Percentiles rank a stretch among this genome's conserved stretches.
Evolutionary conservation across 2,797 vertebrate genomes (phyloP).

Genomic region (Perodicticus potto): DNA sequence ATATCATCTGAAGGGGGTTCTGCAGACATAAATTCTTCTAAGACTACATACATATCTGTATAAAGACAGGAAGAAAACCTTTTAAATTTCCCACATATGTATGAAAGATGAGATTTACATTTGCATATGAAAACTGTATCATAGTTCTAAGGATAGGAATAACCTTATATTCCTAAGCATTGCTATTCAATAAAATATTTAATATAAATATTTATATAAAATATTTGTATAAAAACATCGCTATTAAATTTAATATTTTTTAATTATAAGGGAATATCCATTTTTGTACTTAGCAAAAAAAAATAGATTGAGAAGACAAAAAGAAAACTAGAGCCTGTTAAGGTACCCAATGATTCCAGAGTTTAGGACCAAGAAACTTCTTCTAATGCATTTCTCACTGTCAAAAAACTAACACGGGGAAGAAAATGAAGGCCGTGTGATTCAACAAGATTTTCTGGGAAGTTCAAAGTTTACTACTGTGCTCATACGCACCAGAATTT

Average conservation of each 20-base stretch:
- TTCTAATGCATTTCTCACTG: not conserved
- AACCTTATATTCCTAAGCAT: not conserved
- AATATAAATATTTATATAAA: too few species aligned
- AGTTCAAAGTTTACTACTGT: not conserved
- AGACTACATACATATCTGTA: not conserved
- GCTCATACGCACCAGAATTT: not conserved
- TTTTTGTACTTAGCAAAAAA: not conserved
- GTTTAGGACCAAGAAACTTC: not conserved
- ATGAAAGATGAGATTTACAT: not conserved
- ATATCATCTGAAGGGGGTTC: conserved; percentile 28
- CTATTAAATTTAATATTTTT: not conserved
- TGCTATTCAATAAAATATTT: too few species aligned
- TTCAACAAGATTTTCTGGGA: not conserved
- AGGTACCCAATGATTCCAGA: not conserved
- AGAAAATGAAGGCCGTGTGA: not conserved
- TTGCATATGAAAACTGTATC: not conserved
- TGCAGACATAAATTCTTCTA: conserved; percentile 12
- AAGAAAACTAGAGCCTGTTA: not conserved
- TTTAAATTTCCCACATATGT: conserved; percentile 48
- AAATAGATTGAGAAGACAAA: not conserved
- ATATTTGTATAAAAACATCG: not conserved
- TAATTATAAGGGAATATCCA: not conserved
- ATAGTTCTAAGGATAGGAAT: not conserved
- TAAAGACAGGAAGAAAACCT: conserved; percentile 38
- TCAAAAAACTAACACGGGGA: not conserved